A percentile compares a stretch with the other conserved stretches of the same genome.
Evolutionary conservation across 2,113 vertebrate genomes (phyloP).

Genomic region (Varanus salvator): DNA sequence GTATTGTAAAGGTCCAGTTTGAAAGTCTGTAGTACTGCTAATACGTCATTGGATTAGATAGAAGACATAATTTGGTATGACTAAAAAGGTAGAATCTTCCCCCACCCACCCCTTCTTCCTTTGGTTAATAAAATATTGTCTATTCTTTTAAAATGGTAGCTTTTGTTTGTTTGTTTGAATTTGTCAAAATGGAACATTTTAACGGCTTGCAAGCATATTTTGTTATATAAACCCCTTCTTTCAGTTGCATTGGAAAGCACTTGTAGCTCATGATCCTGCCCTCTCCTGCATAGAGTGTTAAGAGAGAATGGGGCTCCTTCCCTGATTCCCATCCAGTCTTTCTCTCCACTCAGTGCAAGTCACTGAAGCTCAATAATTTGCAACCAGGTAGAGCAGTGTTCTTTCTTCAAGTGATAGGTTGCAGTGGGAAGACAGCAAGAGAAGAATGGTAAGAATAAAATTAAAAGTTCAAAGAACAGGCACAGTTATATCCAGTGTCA

Average conservation of each 20-base stretch:
- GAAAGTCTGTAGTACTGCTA: neutral
- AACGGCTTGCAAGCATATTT: neutral
- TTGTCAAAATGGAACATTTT: neutral
- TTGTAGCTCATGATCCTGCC: neutral
- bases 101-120: neutral
- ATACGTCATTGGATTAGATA: neutral
- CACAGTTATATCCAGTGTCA: no score
- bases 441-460: no score
- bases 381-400: no score
- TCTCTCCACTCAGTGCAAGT: neutral
- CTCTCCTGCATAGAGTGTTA: no score
- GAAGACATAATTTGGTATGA: neutral
- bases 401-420: neutral
- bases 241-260: neutral
- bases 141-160: neutral
- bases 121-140: constrained; percentile 7
- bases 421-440: neutral
- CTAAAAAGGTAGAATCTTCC: neutral
- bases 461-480: no score
- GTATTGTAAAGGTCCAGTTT: neutral
- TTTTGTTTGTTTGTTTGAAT: neutral
- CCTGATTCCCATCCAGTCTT: no score
- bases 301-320: neutral
- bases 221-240: neutral
- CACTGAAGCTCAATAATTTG: neutral